Base-by-base conservation (phyloP, 2,113 vertebrate genomes). In the Dromaius novaehollandiae region DNA sequence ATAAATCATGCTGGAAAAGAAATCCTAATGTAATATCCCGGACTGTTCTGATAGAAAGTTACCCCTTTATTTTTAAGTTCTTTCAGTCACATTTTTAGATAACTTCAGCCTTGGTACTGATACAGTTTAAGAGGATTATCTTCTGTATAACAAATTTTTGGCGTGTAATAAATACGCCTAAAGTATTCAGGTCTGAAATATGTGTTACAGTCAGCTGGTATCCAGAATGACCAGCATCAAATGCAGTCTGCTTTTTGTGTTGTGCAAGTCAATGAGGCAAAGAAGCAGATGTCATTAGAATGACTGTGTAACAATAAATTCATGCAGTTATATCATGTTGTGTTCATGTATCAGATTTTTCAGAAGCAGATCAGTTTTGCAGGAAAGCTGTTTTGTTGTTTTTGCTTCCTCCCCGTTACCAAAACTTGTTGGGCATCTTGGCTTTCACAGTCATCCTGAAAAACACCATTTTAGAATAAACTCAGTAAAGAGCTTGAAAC, bases 261-360 rank as follows among this genome's bases (percentile, higher is more conserved):
- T 46, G 48, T 38, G 38, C 78, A 75, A 55, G 75, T n/a, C 91
- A 94, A 73, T 20, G 84, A 95, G 87, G 95, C 94, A 93, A 16
- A n/a, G 84, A 50, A 71, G 64, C 94, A 94, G 92, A 91, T 95
- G 89, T 89, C 63, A 0, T 90, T 95, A 11, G 75, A 25, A 77
- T 64, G 74, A 2, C 86, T 70, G 53, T 84, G 60, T 80, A 63
- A 85, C 60, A 94, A 86, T 63, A 92, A 92, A 94, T 77, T 3
- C 75, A 46, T 93, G 94, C 75, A 92, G 80, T 95, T 93, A 94
- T 89, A 66, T 86, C 94, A 64, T 56, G 91, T 85, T 96, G 89
- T 64, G 94, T 80, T 93, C 87, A 86, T 19, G 42, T 91, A 91
- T 77, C 50, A 66, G 55, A 85, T 86, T 88, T 86, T 48, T n/a